Percentiles rank a stretch among this genome's conserved stretches.
Conservation (phyloP, 2,888 invertebrate species). For the Polia nebulosa region DNA sequence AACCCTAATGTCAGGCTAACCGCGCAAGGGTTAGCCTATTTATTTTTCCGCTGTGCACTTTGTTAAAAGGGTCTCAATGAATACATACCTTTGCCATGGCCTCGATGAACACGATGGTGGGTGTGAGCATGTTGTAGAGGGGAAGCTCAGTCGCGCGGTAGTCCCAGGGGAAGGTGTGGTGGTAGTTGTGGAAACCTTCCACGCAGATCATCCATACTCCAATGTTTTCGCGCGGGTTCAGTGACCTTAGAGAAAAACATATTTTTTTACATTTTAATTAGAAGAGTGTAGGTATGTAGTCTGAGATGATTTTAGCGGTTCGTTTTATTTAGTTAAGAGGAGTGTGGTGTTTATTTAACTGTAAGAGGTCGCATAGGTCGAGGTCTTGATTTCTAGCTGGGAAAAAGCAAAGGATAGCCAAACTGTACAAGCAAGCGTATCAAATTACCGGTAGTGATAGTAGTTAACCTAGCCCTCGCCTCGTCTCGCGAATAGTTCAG, state of each 20-base stretch:
- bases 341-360: conserved; percentile 4
- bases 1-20: conserved; percentile 36
- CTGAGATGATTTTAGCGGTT: conserved; percentile 20
- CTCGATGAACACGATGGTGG: conserved; percentile 93
- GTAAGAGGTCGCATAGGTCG: conserved; percentile 1
- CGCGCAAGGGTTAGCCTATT: conserved; percentile 51
- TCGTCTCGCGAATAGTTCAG: no score
- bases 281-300: not conserved
- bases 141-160: conserved; percentile 94
- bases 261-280: conserved; percentile 34
- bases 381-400: not conserved
- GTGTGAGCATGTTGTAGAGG: conserved; percentile 91
- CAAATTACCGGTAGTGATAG: no score
- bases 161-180: conserved; percentile 95
- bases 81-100: conserved; percentile 91
- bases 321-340: conserved; percentile 15
- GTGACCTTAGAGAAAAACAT: conserved; percentile 78
- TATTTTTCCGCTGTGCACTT: conserved; percentile 40
- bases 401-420: not conserved
- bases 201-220: conserved; percentile 93
- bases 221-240: conserved; percentile 94
- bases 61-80: conserved; percentile 33
- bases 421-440: not conserved
- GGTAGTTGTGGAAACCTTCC: conserved; percentile 97
- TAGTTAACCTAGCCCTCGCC: no score